Percentiles rank a stretch among this genome's conserved stretches.
Conservation (phyloP, 2,113 vertebrate species). For the Eolophus roseicapilla region DNA sequence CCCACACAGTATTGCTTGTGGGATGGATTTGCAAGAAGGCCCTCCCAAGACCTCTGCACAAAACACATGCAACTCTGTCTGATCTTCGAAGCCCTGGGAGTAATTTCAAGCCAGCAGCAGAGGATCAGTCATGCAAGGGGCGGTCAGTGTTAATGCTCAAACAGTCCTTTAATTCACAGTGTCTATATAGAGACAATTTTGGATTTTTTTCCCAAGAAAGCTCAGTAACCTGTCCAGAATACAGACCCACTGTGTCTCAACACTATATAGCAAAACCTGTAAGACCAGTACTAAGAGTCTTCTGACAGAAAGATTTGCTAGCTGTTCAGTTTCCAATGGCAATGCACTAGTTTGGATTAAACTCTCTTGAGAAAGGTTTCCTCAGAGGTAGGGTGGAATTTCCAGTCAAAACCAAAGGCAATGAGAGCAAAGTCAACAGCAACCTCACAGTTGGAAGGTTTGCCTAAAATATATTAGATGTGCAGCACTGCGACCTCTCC, state of each 20-base stretch:
- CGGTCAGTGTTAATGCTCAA: not conserved
- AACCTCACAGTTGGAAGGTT: not conserved
- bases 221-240: not conserved
- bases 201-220: not conserved
- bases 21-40: not conserved
- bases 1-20: not conserved
- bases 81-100: not conserved
- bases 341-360: not conserved
- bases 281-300: not conserved
- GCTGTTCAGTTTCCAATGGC: not conserved
- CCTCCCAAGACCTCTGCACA: not conserved
- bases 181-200: not conserved
- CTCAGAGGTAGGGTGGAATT: not conserved
- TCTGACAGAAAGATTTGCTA: not conserved
- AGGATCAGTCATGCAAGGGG: not conserved
- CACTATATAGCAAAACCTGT: not conserved
- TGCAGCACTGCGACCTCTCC: not conserved
- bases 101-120: not conserved
- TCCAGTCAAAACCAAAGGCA: not conserved
- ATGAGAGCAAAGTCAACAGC: not conserved
- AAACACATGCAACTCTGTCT: not conserved
- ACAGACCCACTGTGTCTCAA: not conserved
- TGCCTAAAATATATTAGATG: not conserved
- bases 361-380: not conserved
- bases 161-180: not conserved